Evolutionary conservation across 2,888 invertebrate species (phyloP), one percentile per base, ranked within the genome.

Genomic region (Acleris cristana): DNA sequence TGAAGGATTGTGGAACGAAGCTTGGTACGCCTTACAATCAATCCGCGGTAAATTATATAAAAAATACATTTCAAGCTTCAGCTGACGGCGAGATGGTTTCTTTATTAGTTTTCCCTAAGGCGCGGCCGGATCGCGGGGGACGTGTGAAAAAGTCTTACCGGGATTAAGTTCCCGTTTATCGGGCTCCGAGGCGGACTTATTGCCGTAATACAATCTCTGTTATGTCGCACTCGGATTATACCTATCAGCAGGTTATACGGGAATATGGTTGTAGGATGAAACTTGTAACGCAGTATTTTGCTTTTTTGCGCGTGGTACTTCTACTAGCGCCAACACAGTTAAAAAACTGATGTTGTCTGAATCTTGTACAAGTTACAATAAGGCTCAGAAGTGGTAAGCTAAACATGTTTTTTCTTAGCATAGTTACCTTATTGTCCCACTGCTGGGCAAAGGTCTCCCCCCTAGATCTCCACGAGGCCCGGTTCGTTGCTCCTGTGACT

Each of bases 41-140:
- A 88, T 90, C 79, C 89, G 88, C 79, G 87, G 88, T 89, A 93
- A 93, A 93, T 93, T 93, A 92, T 91, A 93, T 93, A 93, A 93
- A 93, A 93, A 93, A 93, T 90, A 93, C 92, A 93, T 93, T 93
- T 93, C 93, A 93, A 87, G 93, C 92, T 86, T 88, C 88, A 92
- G 92, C 88, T 89, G 91, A 79, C 89, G 76, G 82, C 85, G 86
- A 90, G 90, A 93, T 93, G 92, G 92, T 90, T 91, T 92, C 91
- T 90, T 92, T 92, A 93, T 93, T 93, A 93, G 91, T 92, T 92
- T 92, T 89, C 87, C 88, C 83, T 84, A 79, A 80, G 88, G 87
- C 72, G 72, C 72, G 71, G 73, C 76, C 76, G 72, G 72, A 64
- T 76, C 76, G 80, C 79, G 82, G 85, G 89, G 86, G 88, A 90